phyloP scores from a whole-genome alignment of 30 jellyfish, hydroid and myxozoan species.

The Aurelia sp. region DNA sequence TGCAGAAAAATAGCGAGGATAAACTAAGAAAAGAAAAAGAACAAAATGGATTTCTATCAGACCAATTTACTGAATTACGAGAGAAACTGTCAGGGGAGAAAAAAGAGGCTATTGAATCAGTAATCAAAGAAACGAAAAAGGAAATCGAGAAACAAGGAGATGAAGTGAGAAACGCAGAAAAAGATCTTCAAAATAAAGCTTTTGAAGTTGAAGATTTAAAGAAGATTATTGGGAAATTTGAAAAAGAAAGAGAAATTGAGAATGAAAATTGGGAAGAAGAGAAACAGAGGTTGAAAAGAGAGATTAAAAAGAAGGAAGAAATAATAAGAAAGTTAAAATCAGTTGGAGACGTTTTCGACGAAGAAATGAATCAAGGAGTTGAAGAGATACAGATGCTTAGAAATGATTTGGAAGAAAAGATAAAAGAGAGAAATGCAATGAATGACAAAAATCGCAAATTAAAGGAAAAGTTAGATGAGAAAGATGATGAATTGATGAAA shows the following conservation, averaged over 20 bases:
- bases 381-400: conserved; percentile 13
- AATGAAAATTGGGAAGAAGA: conserved; percentile 9
- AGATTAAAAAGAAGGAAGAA: conserved; percentile 13
- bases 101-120: neutral
- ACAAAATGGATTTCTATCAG: neutral
- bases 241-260: conserved; percentile 6
- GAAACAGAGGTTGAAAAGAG: conserved; percentile 4
- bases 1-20: neutral
- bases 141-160: neutral
- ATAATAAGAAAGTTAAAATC: neutral
- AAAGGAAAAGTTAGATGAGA: conserved; percentile 39
- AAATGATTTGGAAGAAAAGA: conserved; percentile 18
- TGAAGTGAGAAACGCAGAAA: conserved; percentile 17
- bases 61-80: neutral
- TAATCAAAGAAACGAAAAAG: neutral
- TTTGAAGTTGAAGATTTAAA: neutral
- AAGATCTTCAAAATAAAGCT: conserved; percentile 8
- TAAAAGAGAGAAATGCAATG: conserved; percentile 28
- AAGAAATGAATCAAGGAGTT: neutral
- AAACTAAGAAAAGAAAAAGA: conserved; percentile 10
- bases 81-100: neutral
- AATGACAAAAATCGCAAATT: conserved; percentile 27
- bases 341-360: neutral
- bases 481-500: conserved; percentile 27
- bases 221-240: neutral